Evolutionary conservation across 2,888 invertebrate genomes (phyloP).

Genomic region (Perizoma affinitatum): DNA sequence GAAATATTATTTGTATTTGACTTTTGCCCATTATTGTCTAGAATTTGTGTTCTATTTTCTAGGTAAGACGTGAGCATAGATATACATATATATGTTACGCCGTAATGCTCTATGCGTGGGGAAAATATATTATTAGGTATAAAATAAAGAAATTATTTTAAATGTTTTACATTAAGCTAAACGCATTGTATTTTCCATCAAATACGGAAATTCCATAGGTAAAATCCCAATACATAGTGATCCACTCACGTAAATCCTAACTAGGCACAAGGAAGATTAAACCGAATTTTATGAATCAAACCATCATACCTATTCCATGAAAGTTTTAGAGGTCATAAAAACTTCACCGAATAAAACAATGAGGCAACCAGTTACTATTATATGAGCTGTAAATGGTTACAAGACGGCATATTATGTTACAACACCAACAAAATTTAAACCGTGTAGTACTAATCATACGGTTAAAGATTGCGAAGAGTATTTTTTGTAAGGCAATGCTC

Average conservation of each 20-base stretch:
- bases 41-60: too few species aligned
- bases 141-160: too few species aligned
- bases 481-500: slow-evolving; percentile 1
- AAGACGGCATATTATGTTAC: slow-evolving; percentile 4
- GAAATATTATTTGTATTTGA: too few species aligned
- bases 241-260: background rate
- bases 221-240: background rate
- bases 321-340: slow-evolving; percentile 30
- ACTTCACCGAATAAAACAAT: slow-evolving; percentile 32
- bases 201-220: too few species aligned
- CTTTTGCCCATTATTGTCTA: too few species aligned
- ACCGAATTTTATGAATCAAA: slow-evolving; percentile 12
- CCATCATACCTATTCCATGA: slow-evolving; percentile 20
- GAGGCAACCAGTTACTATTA: slow-evolving; percentile 12
- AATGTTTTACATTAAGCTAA: too few species aligned
- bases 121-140: too few species aligned
- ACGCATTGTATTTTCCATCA: too few species aligned
- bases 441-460: slow-evolving; percentile 9
- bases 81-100: too few species aligned
- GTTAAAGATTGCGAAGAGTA: background rate
- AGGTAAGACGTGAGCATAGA: too few species aligned
- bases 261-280: background rate
- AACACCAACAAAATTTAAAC: slow-evolving; percentile 9
- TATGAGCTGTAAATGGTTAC: slow-evolving; percentile 14
- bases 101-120: too few species aligned